Evolutionary conservation across 2,888 invertebrate species (phyloP).

Genomic region (Erebia ligea): DNA sequence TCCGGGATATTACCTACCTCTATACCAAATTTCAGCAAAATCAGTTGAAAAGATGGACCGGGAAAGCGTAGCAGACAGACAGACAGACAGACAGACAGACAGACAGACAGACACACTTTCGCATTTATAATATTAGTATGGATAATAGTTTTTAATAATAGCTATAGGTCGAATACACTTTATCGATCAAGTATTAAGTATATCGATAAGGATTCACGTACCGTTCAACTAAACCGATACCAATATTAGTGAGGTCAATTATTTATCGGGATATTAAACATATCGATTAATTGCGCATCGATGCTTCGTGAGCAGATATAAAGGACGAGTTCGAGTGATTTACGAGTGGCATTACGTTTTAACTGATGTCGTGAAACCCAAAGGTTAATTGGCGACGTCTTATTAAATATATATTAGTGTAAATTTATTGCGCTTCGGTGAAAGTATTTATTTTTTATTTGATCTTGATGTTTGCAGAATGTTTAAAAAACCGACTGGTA

Average conservation of each 20-base stretch:
- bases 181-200: neutral
- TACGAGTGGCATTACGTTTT: constrained; percentile 64
- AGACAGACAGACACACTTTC: too few species aligned
- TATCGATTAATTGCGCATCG: constrained; percentile 61
- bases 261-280: constrained; percentile 4
- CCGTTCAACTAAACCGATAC: constrained; percentile 20
- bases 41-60: too few species aligned
- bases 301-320: constrained; percentile 55
- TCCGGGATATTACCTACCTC: too few species aligned
- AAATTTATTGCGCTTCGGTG: constrained; percentile 24
- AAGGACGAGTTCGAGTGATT: constrained; percentile 59
- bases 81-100: too few species aligned
- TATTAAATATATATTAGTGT: constrained; percentile 38
- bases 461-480: constrained; percentile 20
- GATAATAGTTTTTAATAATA: too few species aligned
- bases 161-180: neutral
- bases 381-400: constrained; percentile 71
- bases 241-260: constrained; percentile 24
- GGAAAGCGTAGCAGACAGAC: too few species aligned
- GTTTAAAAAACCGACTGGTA: constrained; percentile 10
- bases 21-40: too few species aligned
- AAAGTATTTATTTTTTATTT: constrained; percentile 30
- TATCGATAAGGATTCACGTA: neutral
- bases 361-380: constrained; percentile 60
- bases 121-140: too few species aligned